These are phyloP conservation scores for Intellagama lesueurii DNA, from an alignment of 2,797 vertebrate genomes.

Conservation along the genomic window DNA sequence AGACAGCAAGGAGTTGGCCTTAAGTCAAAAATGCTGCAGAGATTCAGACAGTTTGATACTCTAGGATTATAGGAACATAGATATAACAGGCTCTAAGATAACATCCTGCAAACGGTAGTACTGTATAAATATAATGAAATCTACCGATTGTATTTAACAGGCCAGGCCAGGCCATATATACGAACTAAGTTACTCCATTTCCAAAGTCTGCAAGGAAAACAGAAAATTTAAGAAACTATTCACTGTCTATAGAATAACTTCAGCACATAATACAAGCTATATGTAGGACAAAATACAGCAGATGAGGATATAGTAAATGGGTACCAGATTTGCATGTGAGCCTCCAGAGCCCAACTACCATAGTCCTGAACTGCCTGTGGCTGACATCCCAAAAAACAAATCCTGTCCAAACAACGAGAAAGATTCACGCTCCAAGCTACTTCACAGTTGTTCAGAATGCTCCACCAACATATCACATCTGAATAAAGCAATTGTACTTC, in stretches of 20 bases:
- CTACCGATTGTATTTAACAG: background rate
- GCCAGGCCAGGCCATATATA: background rate
- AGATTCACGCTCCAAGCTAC: background rate
- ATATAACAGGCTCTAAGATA: background rate
- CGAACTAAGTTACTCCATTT: background rate
- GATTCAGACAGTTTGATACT: background rate
- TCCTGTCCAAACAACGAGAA: background rate
- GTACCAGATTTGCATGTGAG: too few relatives aligned
- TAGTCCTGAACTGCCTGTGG: background rate
- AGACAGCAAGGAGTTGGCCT: background rate
- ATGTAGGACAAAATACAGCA: background rate
- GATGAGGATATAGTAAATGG: background rate
- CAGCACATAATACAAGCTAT: background rate
- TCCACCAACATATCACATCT: background rate
- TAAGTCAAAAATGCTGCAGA: slow-evolving; percentile 4
- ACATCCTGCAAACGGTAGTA: background rate
- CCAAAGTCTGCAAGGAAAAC: background rate
- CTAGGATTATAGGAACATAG: background rate
- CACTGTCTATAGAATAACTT: background rate
- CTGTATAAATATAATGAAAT: background rate
- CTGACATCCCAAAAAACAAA: background rate
- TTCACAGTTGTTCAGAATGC: background rate
- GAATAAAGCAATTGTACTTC: background rate
- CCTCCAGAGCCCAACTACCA: background rate
- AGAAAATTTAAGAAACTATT: background rate